phyloP scores from a whole-genome alignment of 1,140 invertebrate species.

The Papilio aristodemus region DNA sequence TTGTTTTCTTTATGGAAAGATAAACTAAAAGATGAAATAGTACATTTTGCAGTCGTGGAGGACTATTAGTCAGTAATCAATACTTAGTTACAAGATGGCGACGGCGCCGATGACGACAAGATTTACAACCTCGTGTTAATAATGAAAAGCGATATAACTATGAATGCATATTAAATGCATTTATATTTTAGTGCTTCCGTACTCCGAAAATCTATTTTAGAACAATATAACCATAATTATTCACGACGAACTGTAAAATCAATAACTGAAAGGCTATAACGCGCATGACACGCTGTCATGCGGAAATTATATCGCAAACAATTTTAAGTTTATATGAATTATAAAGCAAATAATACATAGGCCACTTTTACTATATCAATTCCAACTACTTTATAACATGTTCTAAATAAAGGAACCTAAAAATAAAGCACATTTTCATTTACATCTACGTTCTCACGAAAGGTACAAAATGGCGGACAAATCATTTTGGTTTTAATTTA shows the following conservation, averaged over 20 bases:
- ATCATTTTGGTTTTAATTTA: no score
- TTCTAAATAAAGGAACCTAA: background rate
- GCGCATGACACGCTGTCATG: slow-evolving; percentile 12
- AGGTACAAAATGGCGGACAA: background rate
- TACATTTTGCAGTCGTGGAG: no score
- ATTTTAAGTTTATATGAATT: background rate
- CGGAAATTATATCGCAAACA: background rate
- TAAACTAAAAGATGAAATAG: no score
- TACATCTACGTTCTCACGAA: background rate
- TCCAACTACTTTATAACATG: background rate
- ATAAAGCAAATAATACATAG: no score
- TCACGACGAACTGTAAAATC: slow-evolving; percentile 4
- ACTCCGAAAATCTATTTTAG: background rate
- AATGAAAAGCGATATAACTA: no score
- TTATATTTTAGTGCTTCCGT: no score
- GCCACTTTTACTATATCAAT: no score
- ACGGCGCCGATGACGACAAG: background rate
- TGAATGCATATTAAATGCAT: no score
- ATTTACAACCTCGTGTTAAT: background rate
- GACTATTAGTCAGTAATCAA: background rate
- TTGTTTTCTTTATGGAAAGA: no score
- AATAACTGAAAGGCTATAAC: background rate
- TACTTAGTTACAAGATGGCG: slow-evolving; percentile 9
- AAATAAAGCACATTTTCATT: background rate
- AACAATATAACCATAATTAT: background rate